Base-by-base conservation (phyloP, 2,888 invertebrate genomes). In the Drosophila mulleri region DNA sequence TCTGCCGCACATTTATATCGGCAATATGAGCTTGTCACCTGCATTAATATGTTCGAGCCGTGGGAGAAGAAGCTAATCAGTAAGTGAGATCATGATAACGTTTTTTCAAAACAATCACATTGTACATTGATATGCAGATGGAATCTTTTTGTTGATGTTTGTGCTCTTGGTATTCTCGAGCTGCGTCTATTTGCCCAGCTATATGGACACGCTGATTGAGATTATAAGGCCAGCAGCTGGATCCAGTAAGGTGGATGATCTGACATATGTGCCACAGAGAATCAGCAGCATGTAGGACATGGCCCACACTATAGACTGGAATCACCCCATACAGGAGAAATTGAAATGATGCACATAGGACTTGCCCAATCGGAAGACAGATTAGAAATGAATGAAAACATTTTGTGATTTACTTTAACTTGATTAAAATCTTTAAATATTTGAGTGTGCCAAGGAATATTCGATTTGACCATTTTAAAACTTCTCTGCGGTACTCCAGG, bases 181-280 rank as follows among this genome's bases (percentile, higher is more conserved):
- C 42, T 94, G 93, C 79, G 92, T 94, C 5, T 95, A 94, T 82
- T 91, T 95, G 72, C 95, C 95, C 1, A 93, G 93, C 57, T 95
- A 95, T 78, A 93, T 94, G 60, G 88, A 91, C 54, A 92, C 90
- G 0, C 82, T 92, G 52, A 47, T 92, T 54, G 90, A 91, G 50
- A 89, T 91, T 42, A 61, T 92, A 4, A 89, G 90, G 14, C 92
- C 92, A 7, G 66, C 83, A 11, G 80, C 86, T 20, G 70, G 71
- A 58, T 39, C 67, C 20, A 52, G 32, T 44, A 67, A 41, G 48
- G 35, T 74, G 39, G 63, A 62, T 5, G 65, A 65, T 23, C 60
- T 57, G 7, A 54, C 71, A 8, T 88, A 88, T 67, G 82, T 85
- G 44, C 84, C 90, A 11, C 87, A 91, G 61, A 90, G 88, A 65